Evolutionary conservation across 2,888 invertebrate species (phyloP), one percentile per base, ranked within the genome.

Genomic region (Drosophila gaucha): DNA sequence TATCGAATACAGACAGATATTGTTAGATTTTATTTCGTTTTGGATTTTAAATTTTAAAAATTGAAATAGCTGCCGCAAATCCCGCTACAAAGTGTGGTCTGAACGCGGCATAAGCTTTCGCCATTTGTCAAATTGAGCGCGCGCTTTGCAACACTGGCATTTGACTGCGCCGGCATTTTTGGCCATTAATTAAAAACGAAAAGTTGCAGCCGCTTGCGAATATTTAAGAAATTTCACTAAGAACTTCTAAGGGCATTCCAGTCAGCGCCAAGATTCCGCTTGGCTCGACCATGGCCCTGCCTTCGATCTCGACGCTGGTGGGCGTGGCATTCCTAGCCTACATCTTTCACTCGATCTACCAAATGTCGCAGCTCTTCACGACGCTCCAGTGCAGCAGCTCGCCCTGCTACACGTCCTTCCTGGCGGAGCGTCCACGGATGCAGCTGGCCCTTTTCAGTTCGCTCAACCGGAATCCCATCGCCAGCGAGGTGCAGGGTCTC

Each of bases 261-360:
- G 24, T 0, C 31, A 16, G 16, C 9, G 28, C 28, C 28, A 28
- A 9, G 6, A 8, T 9, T 9, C 2, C 8, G 5, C 28, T 10
- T 28, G 43, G 10, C 46, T 8, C 8, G 35, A 12, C n/a, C 38
- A 77, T 77, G 73, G 67, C 74, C 35, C 70, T 90, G 89, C 90
- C 94, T 78, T 95, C 95, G 33, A 91, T 95, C 83, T 94, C 94
- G 73, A 92, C 94, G 49, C 91, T 96, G 76, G 80, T 95, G 72
- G 93, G 94, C 60, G 92, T 94, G 84, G 90, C 95, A 77, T 96
- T 96, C 92, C 90, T 94, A 41, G 93, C 93, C 12, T 96, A 96
- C 90, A 94, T 96, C 63, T 91, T 93, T 33, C 94, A 96, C 90
- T 95, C 96, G 55, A 95, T 96, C 91, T 96, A 96, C 93, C 94